These are phyloP conservation scores for Sigmodon hispidus DNA, from an alignment of 2,113 vertebrate species.

Conservation along the genomic window DNA sequence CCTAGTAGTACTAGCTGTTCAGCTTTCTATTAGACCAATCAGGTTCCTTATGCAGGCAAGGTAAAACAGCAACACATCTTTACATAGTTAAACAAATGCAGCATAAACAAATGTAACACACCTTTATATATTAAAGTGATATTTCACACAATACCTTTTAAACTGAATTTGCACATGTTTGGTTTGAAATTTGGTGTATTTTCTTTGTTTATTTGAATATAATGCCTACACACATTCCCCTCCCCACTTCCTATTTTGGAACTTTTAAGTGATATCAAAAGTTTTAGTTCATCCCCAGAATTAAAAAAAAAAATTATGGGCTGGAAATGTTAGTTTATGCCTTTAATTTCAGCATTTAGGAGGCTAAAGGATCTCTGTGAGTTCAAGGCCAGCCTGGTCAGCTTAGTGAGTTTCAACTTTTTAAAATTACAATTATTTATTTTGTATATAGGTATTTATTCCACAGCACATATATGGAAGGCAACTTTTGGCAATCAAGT, in stretches of 20 bases:
- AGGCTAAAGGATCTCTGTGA: not conserved
- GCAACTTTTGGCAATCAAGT: not conserved
- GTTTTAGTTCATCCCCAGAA: not conserved
- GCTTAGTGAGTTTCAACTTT: not conserved
- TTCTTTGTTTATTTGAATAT: slow-evolving; percentile 18
- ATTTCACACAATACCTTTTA: not conserved
- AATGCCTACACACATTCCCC: not conserved
- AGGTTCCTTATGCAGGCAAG: not conserved
- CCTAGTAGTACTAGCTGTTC: not conserved
- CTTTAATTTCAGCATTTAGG: not conserved
- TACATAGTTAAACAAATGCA: no score
- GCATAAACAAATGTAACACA: no score
- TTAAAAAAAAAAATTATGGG: not conserved
- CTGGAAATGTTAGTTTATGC: not conserved
- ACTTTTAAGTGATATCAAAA: slow-evolving; percentile 35
- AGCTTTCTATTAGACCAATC: not conserved
- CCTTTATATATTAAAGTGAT: no score
- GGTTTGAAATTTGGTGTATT: not conserved
- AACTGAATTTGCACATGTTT: not conserved
- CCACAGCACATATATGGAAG: not conserved
- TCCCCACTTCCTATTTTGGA: not conserved
- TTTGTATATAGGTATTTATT: not conserved
- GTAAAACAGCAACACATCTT: no score
- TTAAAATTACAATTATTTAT: not conserved
- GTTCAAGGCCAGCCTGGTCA: not conserved